These are phyloP conservation scores for Reticulitermes lucifugus DNA, from an alignment of 2,888 invertebrate genomes.

Conservation along the genomic window DNA sequence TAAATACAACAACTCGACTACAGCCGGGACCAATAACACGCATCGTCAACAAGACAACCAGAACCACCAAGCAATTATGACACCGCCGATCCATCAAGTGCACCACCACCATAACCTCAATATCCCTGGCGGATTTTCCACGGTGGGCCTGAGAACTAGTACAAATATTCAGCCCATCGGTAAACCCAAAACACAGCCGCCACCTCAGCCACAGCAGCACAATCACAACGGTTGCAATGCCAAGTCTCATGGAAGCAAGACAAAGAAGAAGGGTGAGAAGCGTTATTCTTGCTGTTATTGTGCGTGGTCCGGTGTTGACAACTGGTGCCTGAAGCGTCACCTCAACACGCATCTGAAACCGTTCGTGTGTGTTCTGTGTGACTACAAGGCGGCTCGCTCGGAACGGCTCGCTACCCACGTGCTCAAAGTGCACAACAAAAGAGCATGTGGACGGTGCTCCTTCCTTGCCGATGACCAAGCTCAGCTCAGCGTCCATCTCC, in stretches of 20 bases:
- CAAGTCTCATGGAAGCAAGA: constrained; percentile 58
- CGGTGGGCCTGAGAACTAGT: constrained; percentile 29
- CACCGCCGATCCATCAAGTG: constrained; percentile 49
- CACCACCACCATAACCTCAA: constrained; percentile 49
- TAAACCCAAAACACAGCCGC: constrained; percentile 54
- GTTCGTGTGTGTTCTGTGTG: constrained; percentile 89
- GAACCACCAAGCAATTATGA: constrained; percentile 49
- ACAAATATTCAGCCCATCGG: constrained; percentile 52
- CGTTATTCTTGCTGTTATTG: constrained; percentile 91
- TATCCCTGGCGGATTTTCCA: constrained; percentile 47
- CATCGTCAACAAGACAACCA: constrained; percentile 36
- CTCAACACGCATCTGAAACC: constrained; percentile 94
- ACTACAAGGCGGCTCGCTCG: constrained; percentile 93
- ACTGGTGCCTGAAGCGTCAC: constrained; percentile 93
- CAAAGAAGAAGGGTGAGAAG: constrained; percentile 70
- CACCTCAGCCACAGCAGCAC: constrained; percentile 31
- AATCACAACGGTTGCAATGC: constrained; percentile 61
- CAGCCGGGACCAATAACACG: constrained; percentile 40
- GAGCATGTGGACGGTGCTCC: constrained; percentile 89
- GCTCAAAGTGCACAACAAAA: constrained; percentile 91
- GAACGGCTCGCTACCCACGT: constrained; percentile 92
- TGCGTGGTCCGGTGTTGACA: constrained; percentile 92
- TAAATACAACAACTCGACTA: constrained; percentile 52
- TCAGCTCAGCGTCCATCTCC: constrained; percentile 79
- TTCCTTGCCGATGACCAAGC: constrained; percentile 87